Percentiles rank a stretch among this genome's conserved stretches.
These are phyloP conservation scores for Strix uralensis DNA, from an alignment of 2,113 vertebrate genomes.

Conservation along the genomic window DNA sequence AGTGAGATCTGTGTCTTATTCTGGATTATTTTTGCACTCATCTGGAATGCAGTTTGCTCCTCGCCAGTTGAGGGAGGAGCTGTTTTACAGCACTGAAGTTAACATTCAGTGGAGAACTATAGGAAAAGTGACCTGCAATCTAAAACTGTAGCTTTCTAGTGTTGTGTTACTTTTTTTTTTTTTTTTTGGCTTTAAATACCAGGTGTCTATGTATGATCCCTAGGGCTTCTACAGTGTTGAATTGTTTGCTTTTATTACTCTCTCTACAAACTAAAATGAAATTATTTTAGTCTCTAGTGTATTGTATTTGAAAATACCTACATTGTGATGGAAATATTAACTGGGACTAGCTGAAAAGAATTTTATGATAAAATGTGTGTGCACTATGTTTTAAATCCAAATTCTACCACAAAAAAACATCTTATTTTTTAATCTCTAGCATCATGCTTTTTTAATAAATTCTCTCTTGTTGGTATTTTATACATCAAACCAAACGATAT, in stretches of 20 bases:
- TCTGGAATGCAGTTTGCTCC: background rate
- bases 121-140: background rate
- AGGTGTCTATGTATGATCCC: background rate
- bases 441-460: background rate
- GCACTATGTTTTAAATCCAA: background rate
- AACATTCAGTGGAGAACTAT: background rate
- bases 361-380: background rate
- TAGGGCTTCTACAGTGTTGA: background rate
- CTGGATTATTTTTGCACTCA: background rate
- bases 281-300: background rate
- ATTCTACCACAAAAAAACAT: background rate
- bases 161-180: background rate
- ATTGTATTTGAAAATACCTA: background rate
- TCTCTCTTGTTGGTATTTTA: background rate
- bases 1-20: background rate
- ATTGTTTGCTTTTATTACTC: background rate
- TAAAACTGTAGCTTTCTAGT: background rate
- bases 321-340: background rate
- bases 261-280: background rate
- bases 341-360: background rate
- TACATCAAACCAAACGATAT: background rate
- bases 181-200: background rate
- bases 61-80: background rate
- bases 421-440: background rate
- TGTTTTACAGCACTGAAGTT: background rate